Evolutionary conservation across 2,797 vertebrate genomes (phyloP).

Genomic region (Amniataba percoides): DNA sequence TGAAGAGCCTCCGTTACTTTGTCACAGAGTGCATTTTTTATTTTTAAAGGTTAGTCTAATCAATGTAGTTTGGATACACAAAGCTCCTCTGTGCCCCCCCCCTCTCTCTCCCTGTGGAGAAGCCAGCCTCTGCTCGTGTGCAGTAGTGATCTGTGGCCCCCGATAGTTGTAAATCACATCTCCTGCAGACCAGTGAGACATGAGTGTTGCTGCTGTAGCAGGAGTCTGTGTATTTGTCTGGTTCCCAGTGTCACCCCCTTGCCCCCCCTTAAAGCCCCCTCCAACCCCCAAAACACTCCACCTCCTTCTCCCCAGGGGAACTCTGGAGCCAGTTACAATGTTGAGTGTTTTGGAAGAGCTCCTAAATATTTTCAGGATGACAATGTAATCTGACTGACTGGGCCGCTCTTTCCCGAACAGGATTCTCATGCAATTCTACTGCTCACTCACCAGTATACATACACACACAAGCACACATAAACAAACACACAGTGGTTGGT

Average conservation of each 20-base stretch:
- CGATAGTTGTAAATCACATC: conserved; percentile 69
- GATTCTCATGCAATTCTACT: conserved; percentile 71
- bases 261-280: not conserved
- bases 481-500: conserved; percentile 26
- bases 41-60: conserved; percentile 47
- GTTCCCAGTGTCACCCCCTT: conserved; percentile 56
- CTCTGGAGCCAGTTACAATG: conserved; percentile 83
- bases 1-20: conserved; percentile 18
- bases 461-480: conserved; percentile 20
- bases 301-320: conserved; percentile 76
- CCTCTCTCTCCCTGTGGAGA: conserved; percentile 33
- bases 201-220: conserved; percentile 69
- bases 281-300: conserved; percentile 36
- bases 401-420: conserved; percentile 63
- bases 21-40: conserved; percentile 32
- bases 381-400: conserved; percentile 81
- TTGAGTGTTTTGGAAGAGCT: conserved; percentile 84
- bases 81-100: conserved; percentile 33
- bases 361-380: conserved; percentile 86
- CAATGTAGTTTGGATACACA: conserved; percentile 50
- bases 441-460: conserved; percentile 28
- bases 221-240: conserved; percentile 71
- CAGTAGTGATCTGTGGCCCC: conserved; percentile 50
- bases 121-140: conserved; percentile 54
- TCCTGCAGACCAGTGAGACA: conserved; percentile 57